Evolutionary conservation across 2,113 vertebrate genomes (phyloP), one percentile per base, ranked within the genome.

Genomic region (Protobothrops flavoviridis): DNA sequence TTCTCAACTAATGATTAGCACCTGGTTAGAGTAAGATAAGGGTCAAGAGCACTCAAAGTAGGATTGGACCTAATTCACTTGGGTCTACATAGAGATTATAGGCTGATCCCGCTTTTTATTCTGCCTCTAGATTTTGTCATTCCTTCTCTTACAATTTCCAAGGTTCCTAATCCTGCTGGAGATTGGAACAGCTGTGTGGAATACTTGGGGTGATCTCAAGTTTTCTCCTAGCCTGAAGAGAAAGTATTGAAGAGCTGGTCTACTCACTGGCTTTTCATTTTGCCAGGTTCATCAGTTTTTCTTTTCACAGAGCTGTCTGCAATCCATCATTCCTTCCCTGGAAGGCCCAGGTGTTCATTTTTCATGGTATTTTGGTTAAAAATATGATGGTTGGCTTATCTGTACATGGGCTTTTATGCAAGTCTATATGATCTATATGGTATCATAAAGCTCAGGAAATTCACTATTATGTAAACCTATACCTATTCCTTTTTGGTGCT

Each of bases 401-500:
- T 43, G 3, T 21, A 43, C 15, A 43, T 81, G 33, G 69, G 2
- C 33, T 39, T 81, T 43, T 81, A 81, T 21, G 2, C 69, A 81
- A 81, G 69, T 39, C 13, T 74, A 20, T 74, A 74, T 74, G 13
- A 5, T 15, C 33, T 69, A 69, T 96, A 97, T 97, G 94, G 85
- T 94, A 89, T 90, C 94, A 91, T 96, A 96, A 97, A 96, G 90
- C 74, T 81, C 95, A 93, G 91, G 86, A 81, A 94, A 93, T 4
- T 8, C 94, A 95, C 94, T 95, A 97, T 94, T 94, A 95, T 96
- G 88, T 56, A 94, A 57, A 95, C 95, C 90, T 96, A 94, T 93
- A 29, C 95, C 97, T 97, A 48, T 96, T 95, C 61, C 81, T 95
- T 90, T 53, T 95, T 97, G 95, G 59, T 95, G 93, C 97, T 97